These are phyloP conservation scores for Polylopha cassiicola DNA, from an alignment of 2,888 invertebrate genomes.

Conservation along the genomic window DNA sequence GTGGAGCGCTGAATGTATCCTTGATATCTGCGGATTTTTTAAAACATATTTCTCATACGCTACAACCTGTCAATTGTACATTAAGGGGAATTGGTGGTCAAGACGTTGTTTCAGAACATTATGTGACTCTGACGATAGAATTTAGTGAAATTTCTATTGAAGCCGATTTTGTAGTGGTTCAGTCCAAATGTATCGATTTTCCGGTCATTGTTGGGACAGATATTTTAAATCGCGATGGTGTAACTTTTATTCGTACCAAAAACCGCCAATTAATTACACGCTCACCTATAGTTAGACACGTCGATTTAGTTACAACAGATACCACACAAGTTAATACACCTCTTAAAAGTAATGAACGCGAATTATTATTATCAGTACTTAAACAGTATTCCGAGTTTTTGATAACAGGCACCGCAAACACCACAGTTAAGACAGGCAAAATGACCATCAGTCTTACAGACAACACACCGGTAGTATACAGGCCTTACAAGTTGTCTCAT, in stretches of 20 bases:
- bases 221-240: conserved; percentile 26
- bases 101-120: conserved; percentile 11
- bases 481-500: conserved; percentile 23
- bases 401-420: conserved; percentile 20
- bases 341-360: conserved; percentile 12
- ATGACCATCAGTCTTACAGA: conserved; percentile 21
- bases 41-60: conserved; percentile 16
- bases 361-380: conserved; percentile 13
- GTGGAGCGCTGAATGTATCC: conserved; percentile 24
- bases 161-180: conserved; percentile 26
- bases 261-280: conserved; percentile 13
- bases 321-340: conserved; percentile 25
- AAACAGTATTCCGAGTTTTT: conserved; percentile 19
- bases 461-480: conserved; percentile 14
- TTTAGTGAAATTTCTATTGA: conserved; percentile 25
- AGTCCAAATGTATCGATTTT: conserved; percentile 20
- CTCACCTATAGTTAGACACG: not conserved
- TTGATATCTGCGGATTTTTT: conserved; percentile 22
- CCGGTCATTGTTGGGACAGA: conserved; percentile 30
- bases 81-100: conserved; percentile 22
- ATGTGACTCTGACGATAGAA: conserved; percentile 20
- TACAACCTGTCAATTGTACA: conserved; percentile 1
- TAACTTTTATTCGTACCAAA: conserved; percentile 24
- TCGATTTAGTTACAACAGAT: not conserved
- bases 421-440: conserved; percentile 25